Base-by-base conservation (phyloP, 2,113 vertebrate genomes). In the Rhinopomastus cyanomelas region DNA sequence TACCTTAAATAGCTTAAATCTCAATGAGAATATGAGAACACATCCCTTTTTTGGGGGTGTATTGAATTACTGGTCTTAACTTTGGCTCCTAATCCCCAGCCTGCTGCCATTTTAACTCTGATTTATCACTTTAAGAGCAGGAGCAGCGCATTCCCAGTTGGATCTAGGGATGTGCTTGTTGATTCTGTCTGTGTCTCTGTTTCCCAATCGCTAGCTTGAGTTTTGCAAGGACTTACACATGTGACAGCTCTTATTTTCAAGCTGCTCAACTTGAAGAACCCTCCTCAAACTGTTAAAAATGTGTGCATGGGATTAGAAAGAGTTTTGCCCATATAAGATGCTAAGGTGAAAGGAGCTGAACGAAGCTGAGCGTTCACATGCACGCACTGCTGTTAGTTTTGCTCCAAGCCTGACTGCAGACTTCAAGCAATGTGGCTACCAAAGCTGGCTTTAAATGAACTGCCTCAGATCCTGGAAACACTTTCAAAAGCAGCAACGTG, bases 371-470 rank as follows among this genome's bases (percentile, higher is more conserved):
- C n/a, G 7, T 78, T 86, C 65, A 79, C 74, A 26, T 21, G 3
- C 34, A 17, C 46, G 59, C 14, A 5, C 22, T 52, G n/a, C 36
- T 82, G 17, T 56, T 88, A 52, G 30, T 73, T 92, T 66, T 29
- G 19, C 55, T 36, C 30, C 57, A 34, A 32, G 69, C n/a, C 37
- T 77, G 68, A 4, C 44, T 59, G 51, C 25, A 17, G 71, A 26
- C 74, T n/a, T 4, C 25, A 53, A 90, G 81, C 82, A 85, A 55
- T 9, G 0, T 3, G 16, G 56, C 62, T 93, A 81, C 37, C 49
- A 66, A 64, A 75, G 44, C 36, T 84, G 66, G 30, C 59, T 92
- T 81, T 79, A 76, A 92, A 86, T 85, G 64, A 89, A 30, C 95
- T 93, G 75, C 75, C 79, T 89, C 22, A 0, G 42, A 85, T 77